Percentiles rank a stretch among this genome's conserved stretches.
These are phyloP conservation scores for Remorina albescens DNA, from an alignment of 2,797 vertebrate species.

Conservation along the genomic window DNA sequence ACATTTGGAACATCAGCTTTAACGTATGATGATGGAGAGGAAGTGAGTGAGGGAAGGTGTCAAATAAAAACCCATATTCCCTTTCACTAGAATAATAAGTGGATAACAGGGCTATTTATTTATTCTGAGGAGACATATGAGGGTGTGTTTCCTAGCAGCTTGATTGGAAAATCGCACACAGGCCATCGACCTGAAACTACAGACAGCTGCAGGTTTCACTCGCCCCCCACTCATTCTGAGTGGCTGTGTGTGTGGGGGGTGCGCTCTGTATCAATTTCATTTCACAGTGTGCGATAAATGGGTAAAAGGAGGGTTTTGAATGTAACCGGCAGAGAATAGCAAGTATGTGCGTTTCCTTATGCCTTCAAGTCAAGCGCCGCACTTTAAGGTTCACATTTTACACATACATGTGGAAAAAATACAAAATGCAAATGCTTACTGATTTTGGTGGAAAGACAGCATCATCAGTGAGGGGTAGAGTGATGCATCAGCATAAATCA, in stretches of 20 bases:
- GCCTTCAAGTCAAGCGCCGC: slow-evolving; percentile 7
- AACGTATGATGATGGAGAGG: slow-evolving; percentile 65
- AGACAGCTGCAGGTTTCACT: slow-evolving; percentile 27
- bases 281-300: slow-evolving; percentile 60
- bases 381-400: slow-evolving; percentile 51
- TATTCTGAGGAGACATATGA: slow-evolving; percentile 53
- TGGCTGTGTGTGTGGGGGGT: slow-evolving; percentile 15
- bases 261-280: slow-evolving; percentile 47
- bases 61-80: slow-evolving; percentile 65
- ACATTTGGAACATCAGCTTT: slow-evolving; percentile 77
- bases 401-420: slow-evolving; percentile 16
- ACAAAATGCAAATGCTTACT: slow-evolving; percentile 40
- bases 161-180: slow-evolving; percentile 74
- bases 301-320: slow-evolving; percentile 24
- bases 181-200: slow-evolving; percentile 55
- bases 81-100: slow-evolving; percentile 66
- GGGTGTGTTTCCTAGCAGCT: slow-evolving; percentile 48
- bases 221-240: slow-evolving; percentile 16
- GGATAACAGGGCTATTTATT: slow-evolving; percentile 61
- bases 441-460: slow-evolving; percentile 40
- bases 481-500: slow-evolving; percentile 61
- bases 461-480: slow-evolving; percentile 39
- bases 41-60: slow-evolving; percentile 57
- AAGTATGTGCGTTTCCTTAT: slow-evolving; percentile 32
- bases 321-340: slow-evolving; percentile 21